phyloP scores from a whole-genome alignment of 1,140 invertebrate genomes.

The Formica selysi region DNA sequence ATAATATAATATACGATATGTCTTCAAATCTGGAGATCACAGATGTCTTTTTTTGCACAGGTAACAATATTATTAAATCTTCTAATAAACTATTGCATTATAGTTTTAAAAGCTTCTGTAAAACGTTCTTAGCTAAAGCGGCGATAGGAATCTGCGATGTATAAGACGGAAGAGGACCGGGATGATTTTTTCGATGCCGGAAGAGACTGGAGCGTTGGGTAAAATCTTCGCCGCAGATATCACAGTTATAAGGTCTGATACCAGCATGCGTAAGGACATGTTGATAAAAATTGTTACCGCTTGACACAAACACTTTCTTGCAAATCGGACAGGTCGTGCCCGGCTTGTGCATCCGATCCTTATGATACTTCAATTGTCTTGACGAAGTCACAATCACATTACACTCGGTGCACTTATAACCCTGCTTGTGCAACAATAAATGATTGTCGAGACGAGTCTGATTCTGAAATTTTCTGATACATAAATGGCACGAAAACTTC shows the following conservation, averaged over 20 bases:
- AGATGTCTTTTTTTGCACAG: neutral
- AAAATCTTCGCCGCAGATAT: constrained; percentile 88
- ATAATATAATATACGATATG: too few relatives aligned
- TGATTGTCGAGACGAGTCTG: constrained; percentile 83
- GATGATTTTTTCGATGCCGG: constrained; percentile 76
- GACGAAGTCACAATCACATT: constrained; percentile 80
- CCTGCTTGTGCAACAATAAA: constrained; percentile 83
- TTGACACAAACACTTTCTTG: constrained; percentile 88
- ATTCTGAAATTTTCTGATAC: constrained; percentile 84
- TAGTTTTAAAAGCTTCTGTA: constrained; percentile 46
- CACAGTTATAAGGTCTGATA: constrained; percentile 93
- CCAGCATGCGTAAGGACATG: constrained; percentile 93
- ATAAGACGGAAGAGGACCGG: constrained; percentile 38
- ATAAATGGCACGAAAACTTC: constrained; percentile 84
- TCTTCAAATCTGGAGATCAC: neutral
- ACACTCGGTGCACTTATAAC: constrained; percentile 67
- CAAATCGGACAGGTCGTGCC: constrained; percentile 73
- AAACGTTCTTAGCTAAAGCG: constrained; percentile 69
- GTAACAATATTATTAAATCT: constrained; percentile 5
- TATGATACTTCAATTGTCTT: constrained; percentile 78
- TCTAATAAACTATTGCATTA: constrained; percentile 1
- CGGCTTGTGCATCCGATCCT: constrained; percentile 67
- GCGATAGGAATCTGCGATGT: constrained; percentile 62
- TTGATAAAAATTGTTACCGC: constrained; percentile 88
- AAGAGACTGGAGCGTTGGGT: constrained; percentile 76